phyloP scores from a whole-genome alignment of 2,113 vertebrate genomes.

The Oxyruncus cristatus region DNA sequence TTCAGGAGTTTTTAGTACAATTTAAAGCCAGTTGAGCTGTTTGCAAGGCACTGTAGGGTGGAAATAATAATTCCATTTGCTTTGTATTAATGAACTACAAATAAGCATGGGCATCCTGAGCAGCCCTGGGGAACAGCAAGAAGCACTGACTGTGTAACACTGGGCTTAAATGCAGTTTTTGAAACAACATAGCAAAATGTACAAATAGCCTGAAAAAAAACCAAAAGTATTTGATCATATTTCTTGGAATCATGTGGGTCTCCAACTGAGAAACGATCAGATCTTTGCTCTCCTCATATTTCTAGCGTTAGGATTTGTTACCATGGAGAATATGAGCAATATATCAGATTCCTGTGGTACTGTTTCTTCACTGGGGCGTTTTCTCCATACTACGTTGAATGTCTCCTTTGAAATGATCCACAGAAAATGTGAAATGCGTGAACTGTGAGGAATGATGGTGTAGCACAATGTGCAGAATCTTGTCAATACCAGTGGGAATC shows the following conservation, averaged over 20 bases:
- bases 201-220: background rate
- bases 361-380: background rate
- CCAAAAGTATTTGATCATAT: background rate
- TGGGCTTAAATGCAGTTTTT: background rate
- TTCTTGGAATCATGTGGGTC: background rate
- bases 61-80: slow-evolving; percentile 11
- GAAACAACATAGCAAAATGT: background rate
- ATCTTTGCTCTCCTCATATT: background rate
- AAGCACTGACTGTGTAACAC: background rate
- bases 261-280: background rate
- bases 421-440: background rate
- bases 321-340: slow-evolving; percentile 38
- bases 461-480: background rate
- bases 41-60: background rate
- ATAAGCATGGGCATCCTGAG: background rate
- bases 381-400: background rate
- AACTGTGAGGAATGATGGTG: background rate
- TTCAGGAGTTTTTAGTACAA: background rate
- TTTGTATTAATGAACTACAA: slow-evolving; percentile 4
- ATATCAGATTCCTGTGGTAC: background rate
- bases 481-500: background rate
- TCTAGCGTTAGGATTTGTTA: slow-evolving; percentile 52
- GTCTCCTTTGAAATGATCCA: background rate
- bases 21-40: background rate
- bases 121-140: background rate